Conservation (phyloP, 1,140 invertebrate species). For the Mya arenaria region DNA sequence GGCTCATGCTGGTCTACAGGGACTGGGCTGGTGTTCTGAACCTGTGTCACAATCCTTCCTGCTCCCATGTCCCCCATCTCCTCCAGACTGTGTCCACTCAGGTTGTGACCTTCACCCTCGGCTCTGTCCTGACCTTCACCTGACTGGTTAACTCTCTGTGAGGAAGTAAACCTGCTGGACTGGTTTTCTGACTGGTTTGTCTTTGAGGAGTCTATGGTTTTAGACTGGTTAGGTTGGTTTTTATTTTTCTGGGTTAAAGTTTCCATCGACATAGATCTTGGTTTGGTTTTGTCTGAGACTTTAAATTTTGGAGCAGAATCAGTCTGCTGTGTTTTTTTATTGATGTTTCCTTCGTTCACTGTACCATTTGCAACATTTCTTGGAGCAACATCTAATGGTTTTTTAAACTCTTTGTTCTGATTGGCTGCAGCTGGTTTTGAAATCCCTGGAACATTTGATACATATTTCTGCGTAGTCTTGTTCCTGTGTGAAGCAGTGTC, state of each 20-base stretch:
- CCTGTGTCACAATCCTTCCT: conserved; percentile 48
- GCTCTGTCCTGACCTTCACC: background rate
- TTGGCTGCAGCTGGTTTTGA: background rate
- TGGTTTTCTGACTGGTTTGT: background rate
- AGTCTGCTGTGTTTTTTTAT: no score
- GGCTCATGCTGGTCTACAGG: conserved; percentile 24
- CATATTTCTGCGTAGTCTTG: conserved; percentile 51
- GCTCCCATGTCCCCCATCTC: conserved; percentile 9
- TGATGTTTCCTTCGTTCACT: conserved; percentile 16
- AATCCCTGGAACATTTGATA: conserved; percentile 3
- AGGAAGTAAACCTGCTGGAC: conserved; percentile 6
- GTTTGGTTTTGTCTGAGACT: conserved; percentile 35
- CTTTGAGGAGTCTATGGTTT: background rate
- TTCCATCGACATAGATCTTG: conserved; percentile 35
- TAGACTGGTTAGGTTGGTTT: background rate
- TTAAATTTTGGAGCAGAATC: conserved; percentile 31
- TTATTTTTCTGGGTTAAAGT: conserved; percentile 26
- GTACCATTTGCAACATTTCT: conserved; percentile 3
- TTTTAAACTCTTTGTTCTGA: conserved; percentile 35
- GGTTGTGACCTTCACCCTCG: conserved; percentile 20
- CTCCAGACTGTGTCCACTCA: conserved; percentile 19
- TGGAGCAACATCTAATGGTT: conserved; percentile 31
- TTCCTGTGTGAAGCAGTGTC: conserved; percentile 44
- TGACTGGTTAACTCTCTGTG: background rate
- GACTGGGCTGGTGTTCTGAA: conserved; percentile 46